A percentile compares a stretch with the other conserved stretches of the same genome.
Conservation (phyloP, 2,888 invertebrate species). For the Pyrgus malvae region DNA sequence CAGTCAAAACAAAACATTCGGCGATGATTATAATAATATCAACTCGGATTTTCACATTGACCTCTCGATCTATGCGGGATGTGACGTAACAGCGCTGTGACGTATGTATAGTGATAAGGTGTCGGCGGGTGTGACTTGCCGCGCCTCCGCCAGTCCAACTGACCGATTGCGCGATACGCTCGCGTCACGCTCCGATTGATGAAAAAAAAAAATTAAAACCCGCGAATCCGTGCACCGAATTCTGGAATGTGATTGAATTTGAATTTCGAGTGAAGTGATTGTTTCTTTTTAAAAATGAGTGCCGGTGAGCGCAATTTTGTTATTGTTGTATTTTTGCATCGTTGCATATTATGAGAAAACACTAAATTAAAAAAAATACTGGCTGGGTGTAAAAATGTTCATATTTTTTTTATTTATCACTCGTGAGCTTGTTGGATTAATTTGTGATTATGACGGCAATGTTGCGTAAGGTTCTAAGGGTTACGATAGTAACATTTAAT, state of each 20-base stretch:
- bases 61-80: slow-evolving; percentile 8
- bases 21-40: too few species aligned
- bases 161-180: slow-evolving; percentile 42
- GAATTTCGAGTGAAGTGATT: not conserved
- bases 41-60: slow-evolving; percentile 7
- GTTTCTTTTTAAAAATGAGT: slow-evolving; percentile 38
- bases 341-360: too few species aligned
- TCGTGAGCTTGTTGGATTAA: too few species aligned
- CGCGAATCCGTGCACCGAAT: not conserved
- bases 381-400: too few species aligned
- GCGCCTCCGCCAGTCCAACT: slow-evolving; percentile 51
- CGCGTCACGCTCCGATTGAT: slow-evolving; percentile 37
- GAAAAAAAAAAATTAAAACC: not conserved
- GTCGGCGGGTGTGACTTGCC: slow-evolving; percentile 49
- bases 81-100: slow-evolving; percentile 16
- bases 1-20: too few species aligned
- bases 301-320: slow-evolving; percentile 38
- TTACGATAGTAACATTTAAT: too few species aligned
- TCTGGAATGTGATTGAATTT: slow-evolving; percentile 9
- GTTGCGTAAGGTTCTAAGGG: too few species aligned
- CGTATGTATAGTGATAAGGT: slow-evolving; percentile 43
- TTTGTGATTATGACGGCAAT: too few species aligned
- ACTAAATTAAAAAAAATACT: too few species aligned
- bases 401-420: too few species aligned
- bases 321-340: too few species aligned